Base-by-base conservation (phyloP, 1,140 invertebrate genomes). In the Drosophila sturtevanti region DNA sequence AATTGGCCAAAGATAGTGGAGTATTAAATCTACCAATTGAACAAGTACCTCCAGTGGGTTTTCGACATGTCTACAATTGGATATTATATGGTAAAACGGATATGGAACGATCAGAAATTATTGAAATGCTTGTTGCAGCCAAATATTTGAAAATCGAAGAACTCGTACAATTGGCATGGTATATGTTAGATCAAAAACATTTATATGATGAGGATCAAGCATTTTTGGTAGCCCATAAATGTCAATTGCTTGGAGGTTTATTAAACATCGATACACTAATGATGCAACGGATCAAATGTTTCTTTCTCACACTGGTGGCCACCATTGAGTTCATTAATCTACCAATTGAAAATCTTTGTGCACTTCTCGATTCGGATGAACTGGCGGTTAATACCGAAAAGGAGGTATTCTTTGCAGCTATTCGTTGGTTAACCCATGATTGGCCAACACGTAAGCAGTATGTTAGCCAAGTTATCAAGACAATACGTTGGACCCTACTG, bases 401-500 rank as follows among this genome's bases (percentile, higher is more conserved):
- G 55, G 79, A 81, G 44, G 38, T 81, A 5, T 68, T 76, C n/a
- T 81, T 63, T 14, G 48, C 72, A 4, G 77, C 79, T 6, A 22
- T 81, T 9, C 79, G 72, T 21, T 81, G 79, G 79, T 60, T 81
- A 4, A 62, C 38, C 6, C 51, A 79, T 41, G 48, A 81, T 11
- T 81, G 79, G 79, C 9, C 54, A 0, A 14, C 11, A 1, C 65
- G 79, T 1, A 10, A 4, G 0, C 2, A 38, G 10, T 51, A 68
- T 7, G 4, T 58, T 10, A 0, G 5, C 21, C 2, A 24, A 7
- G 16, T 81, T 4, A 55, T 79, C 38, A 11, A 62, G 7, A 21
- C 10, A 5, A 44, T 77, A 12, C 77, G 68, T 1, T 27, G 67
- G 27, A 0, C 14, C 0, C 7, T 51, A 10, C 1, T 81, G 35